A percentile compares a stretch with the other conserved stretches of the same genome.
Conservation (phyloP, 2,113 vertebrate genomes). For the Lepidothrix coronata region DNA sequence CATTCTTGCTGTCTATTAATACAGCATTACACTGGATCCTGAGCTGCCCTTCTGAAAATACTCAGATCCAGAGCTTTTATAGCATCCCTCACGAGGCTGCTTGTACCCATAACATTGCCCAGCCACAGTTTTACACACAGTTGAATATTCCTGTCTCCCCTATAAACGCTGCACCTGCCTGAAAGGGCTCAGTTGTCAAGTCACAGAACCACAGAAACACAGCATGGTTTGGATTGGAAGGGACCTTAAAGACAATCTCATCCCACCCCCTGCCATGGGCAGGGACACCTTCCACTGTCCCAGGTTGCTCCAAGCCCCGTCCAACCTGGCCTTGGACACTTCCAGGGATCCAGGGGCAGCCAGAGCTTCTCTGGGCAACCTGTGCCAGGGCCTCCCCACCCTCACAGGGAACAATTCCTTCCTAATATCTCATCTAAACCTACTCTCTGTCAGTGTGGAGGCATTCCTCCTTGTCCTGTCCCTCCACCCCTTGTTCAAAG, state of each 20-base stretch:
- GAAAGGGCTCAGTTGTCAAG: not conserved
- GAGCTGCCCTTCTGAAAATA: not conserved
- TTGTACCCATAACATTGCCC: not conserved
- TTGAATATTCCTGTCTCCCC: not conserved
- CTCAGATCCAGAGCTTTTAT: not conserved
- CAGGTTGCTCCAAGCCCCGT: not conserved
- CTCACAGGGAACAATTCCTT: not conserved
- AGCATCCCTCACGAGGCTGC: not conserved
- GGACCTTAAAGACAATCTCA: not conserved
- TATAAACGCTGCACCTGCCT: not conserved
- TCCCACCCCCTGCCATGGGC: not conserved
- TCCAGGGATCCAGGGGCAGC: not conserved
- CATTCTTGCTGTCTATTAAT: not conserved
- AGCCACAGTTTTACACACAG: fast-evolving
- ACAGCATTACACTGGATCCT: not conserved
- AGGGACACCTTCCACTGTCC: not conserved
- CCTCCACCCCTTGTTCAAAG: too few relatives aligned
- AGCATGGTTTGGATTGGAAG: not conserved
- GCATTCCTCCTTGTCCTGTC: not conserved
- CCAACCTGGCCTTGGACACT: not conserved
- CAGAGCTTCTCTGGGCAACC: not conserved
- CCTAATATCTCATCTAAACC: not conserved
- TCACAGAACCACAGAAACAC: not conserved
- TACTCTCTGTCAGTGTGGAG: not conserved
- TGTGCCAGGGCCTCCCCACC: not conserved